Evolutionary conservation across 2,113 vertebrate species (phyloP).

Genomic region (Climacteris rufus): DNA sequence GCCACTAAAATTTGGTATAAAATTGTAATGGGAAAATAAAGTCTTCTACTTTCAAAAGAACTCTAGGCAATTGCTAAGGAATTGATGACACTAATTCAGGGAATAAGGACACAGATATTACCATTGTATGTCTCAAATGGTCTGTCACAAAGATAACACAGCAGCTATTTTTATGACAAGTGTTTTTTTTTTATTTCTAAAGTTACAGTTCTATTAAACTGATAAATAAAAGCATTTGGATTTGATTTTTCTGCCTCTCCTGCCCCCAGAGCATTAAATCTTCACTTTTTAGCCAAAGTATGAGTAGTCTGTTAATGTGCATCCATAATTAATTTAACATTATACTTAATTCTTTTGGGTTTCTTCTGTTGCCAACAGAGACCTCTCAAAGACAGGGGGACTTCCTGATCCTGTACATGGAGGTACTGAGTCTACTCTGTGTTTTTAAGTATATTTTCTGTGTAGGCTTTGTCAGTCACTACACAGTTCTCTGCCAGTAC

Average conservation of each 20-base stretch:
- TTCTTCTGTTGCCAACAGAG: not conserved
- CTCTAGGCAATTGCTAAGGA: constrained; percentile 1
- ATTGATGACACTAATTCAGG: constrained; percentile 62
- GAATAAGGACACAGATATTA: constrained; percentile 45
- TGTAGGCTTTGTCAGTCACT: not conserved
- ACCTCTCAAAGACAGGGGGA: not conserved
- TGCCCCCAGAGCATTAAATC: not conserved
- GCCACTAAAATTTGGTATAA: constrained; percentile 20
- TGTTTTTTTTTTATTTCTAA: constrained; percentile 10
- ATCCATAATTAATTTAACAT: not conserved
- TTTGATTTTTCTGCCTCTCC: not conserved
- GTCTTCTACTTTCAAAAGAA: not conserved
- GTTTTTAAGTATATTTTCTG: not conserved
- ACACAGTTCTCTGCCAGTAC: not conserved
- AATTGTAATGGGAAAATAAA: constrained; percentile 40
- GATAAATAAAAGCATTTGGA: not conserved
- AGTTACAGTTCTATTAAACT: constrained; percentile 8
- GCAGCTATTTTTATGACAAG: constrained; percentile 41
- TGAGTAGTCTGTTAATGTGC: not conserved
- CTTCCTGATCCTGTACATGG: not conserved
- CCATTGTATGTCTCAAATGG: constrained; percentile 35
- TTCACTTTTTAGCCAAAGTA: not conserved
- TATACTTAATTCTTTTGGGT: not conserved
- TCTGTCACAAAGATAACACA: constrained; percentile 56
- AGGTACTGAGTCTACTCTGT: not conserved